Evolutionary conservation across 2,888 invertebrate genomes (phyloP).

Genomic region (Anagyrus pseudococci): DNA sequence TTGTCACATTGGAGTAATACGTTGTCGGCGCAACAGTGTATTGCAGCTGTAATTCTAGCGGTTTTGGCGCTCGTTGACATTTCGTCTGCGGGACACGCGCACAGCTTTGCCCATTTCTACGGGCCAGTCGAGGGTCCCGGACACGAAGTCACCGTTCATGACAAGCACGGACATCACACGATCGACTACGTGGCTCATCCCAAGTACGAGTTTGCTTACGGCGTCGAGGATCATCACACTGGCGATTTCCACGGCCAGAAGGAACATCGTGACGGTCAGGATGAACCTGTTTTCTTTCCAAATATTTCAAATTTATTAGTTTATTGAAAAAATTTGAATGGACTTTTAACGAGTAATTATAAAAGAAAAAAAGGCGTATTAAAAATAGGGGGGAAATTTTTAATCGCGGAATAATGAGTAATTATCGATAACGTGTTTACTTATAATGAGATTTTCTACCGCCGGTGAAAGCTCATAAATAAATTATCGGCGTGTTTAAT

Average conservation of each 20-base stretch:
- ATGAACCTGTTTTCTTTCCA: too few relatives aligned
- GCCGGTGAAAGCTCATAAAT: neutral
- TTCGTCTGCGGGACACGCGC: conserved; percentile 54
- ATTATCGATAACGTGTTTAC: too few relatives aligned
- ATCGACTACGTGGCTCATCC: conserved; percentile 53
- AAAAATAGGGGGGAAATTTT: too few relatives aligned
- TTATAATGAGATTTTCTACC: too few relatives aligned
- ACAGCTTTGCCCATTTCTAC: conserved; percentile 57
- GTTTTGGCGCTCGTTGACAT: conserved; percentile 46
- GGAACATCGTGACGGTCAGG: conserved; percentile 58
- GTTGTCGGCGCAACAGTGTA: too few relatives aligned
- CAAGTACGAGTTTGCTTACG: conserved; percentile 53
- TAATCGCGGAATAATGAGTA: too few relatives aligned
- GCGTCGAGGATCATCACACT: conserved; percentile 54
- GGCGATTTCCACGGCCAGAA: conserved; percentile 59
- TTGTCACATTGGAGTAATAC: too few relatives aligned
- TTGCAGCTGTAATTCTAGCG: conserved; percentile 43
- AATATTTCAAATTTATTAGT: neutral
- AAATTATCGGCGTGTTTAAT: neutral
- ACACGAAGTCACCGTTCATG: conserved; percentile 50
- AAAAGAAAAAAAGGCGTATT: too few relatives aligned
- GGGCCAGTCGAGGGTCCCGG: conserved; percentile 56
- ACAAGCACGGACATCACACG: conserved; percentile 52
- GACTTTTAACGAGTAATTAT: too few relatives aligned
- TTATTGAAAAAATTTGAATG: neutral